These are phyloP conservation scores for Aplysina aerophoba DNA, from an alignment of 37 sponge, comb jelly and placozoan genomes.

Conservation along the genomic window DNA sequence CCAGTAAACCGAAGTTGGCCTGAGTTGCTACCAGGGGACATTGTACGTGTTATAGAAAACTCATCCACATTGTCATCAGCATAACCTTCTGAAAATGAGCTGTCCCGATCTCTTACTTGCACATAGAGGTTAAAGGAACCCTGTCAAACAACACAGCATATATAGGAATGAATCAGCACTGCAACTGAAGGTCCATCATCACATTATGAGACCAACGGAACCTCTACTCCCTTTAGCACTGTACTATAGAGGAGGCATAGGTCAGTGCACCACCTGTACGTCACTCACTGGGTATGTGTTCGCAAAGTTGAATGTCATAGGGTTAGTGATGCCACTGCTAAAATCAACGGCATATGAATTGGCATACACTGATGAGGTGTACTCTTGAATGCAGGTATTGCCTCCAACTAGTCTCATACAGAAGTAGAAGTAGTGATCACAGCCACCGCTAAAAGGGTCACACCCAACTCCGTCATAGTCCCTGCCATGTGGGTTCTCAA, in stretches of 20 bases:
- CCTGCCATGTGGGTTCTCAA: slow-evolving; percentile 4
- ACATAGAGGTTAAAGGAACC: slow-evolving; percentile 50
- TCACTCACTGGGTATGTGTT: not conserved
- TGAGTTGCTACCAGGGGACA: not conserved
- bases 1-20: not conserved
- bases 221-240: too few species aligned
- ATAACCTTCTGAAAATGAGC: not conserved
- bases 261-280: not conserved
- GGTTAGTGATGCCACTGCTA: slow-evolving; percentile 53
- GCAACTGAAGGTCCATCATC: too few species aligned
- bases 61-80: slow-evolving; percentile 13
- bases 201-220: too few species aligned
- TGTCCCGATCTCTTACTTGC: slow-evolving; percentile 33
- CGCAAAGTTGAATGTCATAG: slow-evolving; percentile 45
- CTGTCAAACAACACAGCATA: slow-evolving; percentile 1
- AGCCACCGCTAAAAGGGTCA: not conserved
- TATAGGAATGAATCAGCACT: too few species aligned
- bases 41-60: not conserved
- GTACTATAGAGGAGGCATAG: not conserved
- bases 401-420: slow-evolving; percentile 2
- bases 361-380: too few species aligned
- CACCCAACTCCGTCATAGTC: not conserved
- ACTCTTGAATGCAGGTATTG: not conserved
- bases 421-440: slow-evolving; percentile 5
- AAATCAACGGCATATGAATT: not conserved